Percentiles rank a stretch among this genome's conserved stretches.
Evolutionary conservation across 2,888 invertebrate species (phyloP).

Genomic region (Graphium colonna): DNA sequence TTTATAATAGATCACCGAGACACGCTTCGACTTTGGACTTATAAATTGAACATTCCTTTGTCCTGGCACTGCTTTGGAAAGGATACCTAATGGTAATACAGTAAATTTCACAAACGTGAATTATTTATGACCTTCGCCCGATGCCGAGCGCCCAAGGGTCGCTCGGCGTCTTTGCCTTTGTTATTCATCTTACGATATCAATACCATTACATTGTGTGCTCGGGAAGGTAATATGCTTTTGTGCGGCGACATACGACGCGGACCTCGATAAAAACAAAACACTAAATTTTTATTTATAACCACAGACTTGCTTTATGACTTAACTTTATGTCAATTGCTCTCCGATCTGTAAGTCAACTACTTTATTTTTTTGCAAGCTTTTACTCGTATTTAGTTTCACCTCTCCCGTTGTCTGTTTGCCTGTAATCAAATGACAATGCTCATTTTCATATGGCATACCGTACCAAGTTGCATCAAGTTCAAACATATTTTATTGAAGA

Average conservation of each 20-base stretch:
- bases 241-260: background rate
- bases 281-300: background rate
- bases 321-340: too few species aligned
- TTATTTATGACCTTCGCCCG: constrained; percentile 10
- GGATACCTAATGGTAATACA: constrained; percentile 9
- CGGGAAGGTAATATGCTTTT: constrained; percentile 2
- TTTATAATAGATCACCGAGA: constrained; percentile 16
- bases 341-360: too few species aligned
- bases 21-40: background rate
- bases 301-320: too few species aligned
- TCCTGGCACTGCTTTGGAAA: background rate
- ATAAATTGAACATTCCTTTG: background rate
- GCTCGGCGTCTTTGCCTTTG: constrained; percentile 8
- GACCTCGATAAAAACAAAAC: background rate
- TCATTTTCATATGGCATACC: too few species aligned
- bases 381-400: too few species aligned
- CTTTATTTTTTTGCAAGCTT: too few species aligned
- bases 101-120: constrained; percentile 16
- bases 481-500: too few species aligned
- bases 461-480: too few species aligned
- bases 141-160: constrained; percentile 12
- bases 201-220: constrained; percentile 8
- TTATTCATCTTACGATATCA: constrained; percentile 15
- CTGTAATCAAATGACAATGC: too few species aligned
- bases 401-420: too few species aligned